Evolutionary conservation across 2,113 vertebrate genomes (phyloP), one percentile per base, ranked within the genome.

Genomic region (Cheirogaleus medius): DNA sequence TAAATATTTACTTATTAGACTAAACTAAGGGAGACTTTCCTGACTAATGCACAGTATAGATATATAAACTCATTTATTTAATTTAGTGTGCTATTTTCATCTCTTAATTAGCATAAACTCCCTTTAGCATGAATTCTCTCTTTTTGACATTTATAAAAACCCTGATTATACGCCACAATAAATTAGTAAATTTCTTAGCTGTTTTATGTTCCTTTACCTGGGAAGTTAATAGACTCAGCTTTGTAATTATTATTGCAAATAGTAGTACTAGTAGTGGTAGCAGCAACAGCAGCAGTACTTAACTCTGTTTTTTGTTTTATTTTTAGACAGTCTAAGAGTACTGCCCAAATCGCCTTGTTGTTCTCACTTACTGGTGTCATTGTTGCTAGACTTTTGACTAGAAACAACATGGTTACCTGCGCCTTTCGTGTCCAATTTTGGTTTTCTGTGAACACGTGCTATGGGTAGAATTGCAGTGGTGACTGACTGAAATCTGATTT

Each of bases 331-430:
- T 68, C 29, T 74, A n/a, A 9, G 10, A 34, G 18, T 27, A 32
- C 3, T 8, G 47, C 2, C 13, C 25, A 78, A 92, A 86, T 2
- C 39, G 6, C 1, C 4, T 56, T 17, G 6, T 39, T 82, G 5
- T 15, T 6, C 5, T 95, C 37, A 29, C n/a, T 52, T 44, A 37
- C 37, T 71, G 9, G 18, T 15, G 2, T 13, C 49, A 4, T 0
- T 47, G 17, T 39, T 71, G 14, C 25, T 32, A 49, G 32, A 49
- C 3, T 80, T 78, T 12, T 12, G 14, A 54, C 60, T 1, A 37
- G 69, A 66, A 90, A 37, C 0, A 47, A 0, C 1, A 8, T 56
- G 20, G 13, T 82, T 39, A 0, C 3, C 4, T 13, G 2, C 2
- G 27, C 20, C 25, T 58, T 18, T 63, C 52, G 14, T 18, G 3